These are phyloP conservation scores for Bos taurus DNA, from an alignment of 2,113 vertebrate genomes.

Conservation along the genomic window DNA sequence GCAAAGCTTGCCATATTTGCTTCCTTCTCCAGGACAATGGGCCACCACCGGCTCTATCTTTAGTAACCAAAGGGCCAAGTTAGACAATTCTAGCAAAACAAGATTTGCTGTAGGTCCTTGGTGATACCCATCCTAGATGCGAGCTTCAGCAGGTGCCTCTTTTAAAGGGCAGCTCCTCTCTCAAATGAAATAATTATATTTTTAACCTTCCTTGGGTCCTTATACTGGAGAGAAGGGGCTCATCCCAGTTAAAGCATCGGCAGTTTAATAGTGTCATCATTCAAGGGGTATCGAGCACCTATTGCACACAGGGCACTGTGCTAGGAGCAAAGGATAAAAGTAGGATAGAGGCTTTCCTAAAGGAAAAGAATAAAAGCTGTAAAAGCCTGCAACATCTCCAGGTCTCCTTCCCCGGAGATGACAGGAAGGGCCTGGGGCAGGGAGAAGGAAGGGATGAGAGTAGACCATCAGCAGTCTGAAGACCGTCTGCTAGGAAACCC, in stretches of 20 bases:
- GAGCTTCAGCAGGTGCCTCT: not conserved
- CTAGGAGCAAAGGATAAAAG: not conserved
- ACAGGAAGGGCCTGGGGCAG: not conserved
- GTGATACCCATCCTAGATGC: not conserved
- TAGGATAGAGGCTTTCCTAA: not conserved
- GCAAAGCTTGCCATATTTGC: not conserved
- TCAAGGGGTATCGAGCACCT: not conserved
- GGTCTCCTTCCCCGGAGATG: not conserved
- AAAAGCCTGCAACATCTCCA: not conserved
- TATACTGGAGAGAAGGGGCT: not conserved
- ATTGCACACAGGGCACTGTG: not conserved
- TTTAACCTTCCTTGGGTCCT: not conserved
- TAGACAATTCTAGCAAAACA: not conserved
- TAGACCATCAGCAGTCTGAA: not conserved
- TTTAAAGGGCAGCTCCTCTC: not conserved
- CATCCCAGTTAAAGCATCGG: not conserved
- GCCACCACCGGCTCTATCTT: not conserved
- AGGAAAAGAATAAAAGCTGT: not conserved
- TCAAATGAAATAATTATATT: not conserved
- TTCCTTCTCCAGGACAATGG: not conserved
- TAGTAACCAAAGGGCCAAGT: not conserved
- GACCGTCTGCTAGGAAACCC: not conserved
- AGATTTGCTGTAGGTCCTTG: not conserved
- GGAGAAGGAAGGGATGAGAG: not conserved
- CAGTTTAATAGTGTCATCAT: not conserved